Evolutionary conservation across 1,140 invertebrate genomes (phyloP).

Genomic region (Goniozus legneri): DNA sequence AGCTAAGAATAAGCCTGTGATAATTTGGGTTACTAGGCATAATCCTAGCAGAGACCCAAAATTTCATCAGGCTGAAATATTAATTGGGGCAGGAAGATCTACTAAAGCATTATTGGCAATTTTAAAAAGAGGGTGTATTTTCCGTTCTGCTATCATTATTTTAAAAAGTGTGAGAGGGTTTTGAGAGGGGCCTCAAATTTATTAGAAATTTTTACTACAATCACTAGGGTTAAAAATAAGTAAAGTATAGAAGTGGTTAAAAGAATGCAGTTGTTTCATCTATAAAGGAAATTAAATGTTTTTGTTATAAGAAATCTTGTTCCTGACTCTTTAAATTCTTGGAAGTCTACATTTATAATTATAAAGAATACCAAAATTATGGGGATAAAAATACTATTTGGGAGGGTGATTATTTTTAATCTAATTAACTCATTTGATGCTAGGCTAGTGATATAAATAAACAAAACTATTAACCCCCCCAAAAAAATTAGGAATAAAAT

Average conservation of each 20-base stretch:
- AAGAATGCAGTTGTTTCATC: too few species aligned
- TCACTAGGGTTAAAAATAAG: slow-evolving; percentile 11
- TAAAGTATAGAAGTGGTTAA: too few species aligned
- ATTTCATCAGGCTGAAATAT: slow-evolving; percentile 42
- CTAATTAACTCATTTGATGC: slow-evolving; percentile 57
- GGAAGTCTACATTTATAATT: slow-evolving; percentile 13
- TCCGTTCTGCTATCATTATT: slow-evolving; percentile 51
- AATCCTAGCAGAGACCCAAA: slow-evolving; percentile 58
- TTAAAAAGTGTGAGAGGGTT: slow-evolving; percentile 55
- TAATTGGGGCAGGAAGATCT: slow-evolving; percentile 48
- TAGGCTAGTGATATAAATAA: slow-evolving; percentile 58
- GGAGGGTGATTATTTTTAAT: slow-evolving; percentile 31
- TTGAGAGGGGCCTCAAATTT: slow-evolving; percentile 34
- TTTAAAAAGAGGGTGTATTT: slow-evolving; percentile 46
- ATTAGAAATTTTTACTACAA: slow-evolving; percentile 5
- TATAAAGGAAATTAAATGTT: too few species aligned
- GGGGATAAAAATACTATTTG: slow-evolving; percentile 27
- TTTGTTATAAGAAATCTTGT: too few species aligned
- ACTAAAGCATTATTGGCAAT: slow-evolving; percentile 56
- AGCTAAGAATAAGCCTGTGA: slow-evolving; percentile 59
- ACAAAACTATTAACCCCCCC: slow-evolving; percentile 58
- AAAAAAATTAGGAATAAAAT: slow-evolving; percentile 57
- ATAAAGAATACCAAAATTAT: slow-evolving; percentile 13
- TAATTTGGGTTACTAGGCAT: slow-evolving; percentile 61
- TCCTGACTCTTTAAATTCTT: too few species aligned